Evolutionary conservation across 2,797 vertebrate genomes (phyloP), one percentile per base, ranked within the genome.

Genomic region (Falco peregrinus): DNA sequence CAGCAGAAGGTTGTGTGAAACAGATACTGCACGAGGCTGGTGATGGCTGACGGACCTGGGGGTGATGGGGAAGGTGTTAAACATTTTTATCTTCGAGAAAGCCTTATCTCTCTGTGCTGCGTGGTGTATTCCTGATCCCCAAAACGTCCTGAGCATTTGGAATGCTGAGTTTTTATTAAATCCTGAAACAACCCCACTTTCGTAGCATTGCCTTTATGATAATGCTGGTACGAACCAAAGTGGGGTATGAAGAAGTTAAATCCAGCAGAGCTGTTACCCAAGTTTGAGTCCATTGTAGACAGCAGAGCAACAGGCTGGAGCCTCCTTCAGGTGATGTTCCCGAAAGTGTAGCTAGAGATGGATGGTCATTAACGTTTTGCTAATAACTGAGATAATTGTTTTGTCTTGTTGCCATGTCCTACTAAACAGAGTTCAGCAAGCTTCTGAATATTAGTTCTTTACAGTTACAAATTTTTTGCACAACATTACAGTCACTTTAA

Each of bases 241-340:
- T 28, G 15, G 13, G 0, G 1, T 53, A 64, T 29, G 29, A 75
- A 84, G 31, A 22, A n/a, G 4, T 60, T 64, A 59, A 67, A 88
- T 45, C 16, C 8, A 50, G 8, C 24, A 11, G 20, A 89, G 17
- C 3, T 11, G 16, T 51, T 59, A 19, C 31, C 3, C n/a, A 2
- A 0, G 0, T 56, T 71, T 89, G 71, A 35, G 11, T 64, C 45
- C 0, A 0, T 6, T 57, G 45, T 25, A 78, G 65, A 65, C 4
- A 70, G 28, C 11, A 60, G 9, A 79, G 39, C 28, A 70, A 15
- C 5, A 33, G 24, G 11, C 16, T 75, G 37, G 13, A 75, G 8
- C 4, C 17, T 71, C 19, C 53, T 16, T 75, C 22, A 20, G 28
- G 15, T 43, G 26, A 11, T 77, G 4, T 59, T 90, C 14, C 48